A percentile compares a stretch with the other conserved stretches of the same genome.
Evolutionary conservation across 2,113 vertebrate genomes (phyloP).

Genomic region (Protobothrops mucrosquamatus): DNA sequence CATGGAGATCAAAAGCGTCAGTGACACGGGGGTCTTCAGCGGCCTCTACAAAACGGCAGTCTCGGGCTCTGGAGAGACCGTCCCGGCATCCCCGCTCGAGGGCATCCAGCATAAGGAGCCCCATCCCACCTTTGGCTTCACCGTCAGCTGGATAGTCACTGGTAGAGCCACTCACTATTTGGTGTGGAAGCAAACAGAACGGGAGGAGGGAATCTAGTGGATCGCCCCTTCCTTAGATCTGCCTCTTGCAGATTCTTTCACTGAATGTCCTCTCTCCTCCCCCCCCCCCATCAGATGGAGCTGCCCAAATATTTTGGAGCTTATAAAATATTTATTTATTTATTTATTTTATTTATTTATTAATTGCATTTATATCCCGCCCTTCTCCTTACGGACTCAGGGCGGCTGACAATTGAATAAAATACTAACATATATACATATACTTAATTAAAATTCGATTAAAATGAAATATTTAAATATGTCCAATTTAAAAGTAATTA

Average conservation of each 20-base stretch:
- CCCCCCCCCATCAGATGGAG: neutral
- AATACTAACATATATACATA: no score
- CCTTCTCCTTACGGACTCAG: no score
- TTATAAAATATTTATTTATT: no score
- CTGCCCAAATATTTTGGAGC: neutral
- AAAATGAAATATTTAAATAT: no score
- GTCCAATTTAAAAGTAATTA: no score
- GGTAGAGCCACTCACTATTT: neutral
- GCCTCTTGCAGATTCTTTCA: no score
- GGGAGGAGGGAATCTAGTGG: neutral
- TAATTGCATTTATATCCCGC: no score
- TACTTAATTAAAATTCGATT: no score
- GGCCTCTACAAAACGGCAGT: neutral
- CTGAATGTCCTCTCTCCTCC: neutral
- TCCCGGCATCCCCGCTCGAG: neutral
- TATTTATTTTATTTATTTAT: no score
- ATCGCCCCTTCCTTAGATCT: neutral
- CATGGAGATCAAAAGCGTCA: neutral
- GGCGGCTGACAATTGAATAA: no score
- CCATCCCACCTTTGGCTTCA: constrained; percentile 1
- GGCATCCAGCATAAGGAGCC: neutral
- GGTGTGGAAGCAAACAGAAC: neutral
- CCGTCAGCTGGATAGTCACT: no score
- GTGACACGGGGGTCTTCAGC: neutral
- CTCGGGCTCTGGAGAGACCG: fast-evolving